Base-by-base conservation (phyloP, 2,888 invertebrate species). In the Nipponacmea schrenckii region DNA sequence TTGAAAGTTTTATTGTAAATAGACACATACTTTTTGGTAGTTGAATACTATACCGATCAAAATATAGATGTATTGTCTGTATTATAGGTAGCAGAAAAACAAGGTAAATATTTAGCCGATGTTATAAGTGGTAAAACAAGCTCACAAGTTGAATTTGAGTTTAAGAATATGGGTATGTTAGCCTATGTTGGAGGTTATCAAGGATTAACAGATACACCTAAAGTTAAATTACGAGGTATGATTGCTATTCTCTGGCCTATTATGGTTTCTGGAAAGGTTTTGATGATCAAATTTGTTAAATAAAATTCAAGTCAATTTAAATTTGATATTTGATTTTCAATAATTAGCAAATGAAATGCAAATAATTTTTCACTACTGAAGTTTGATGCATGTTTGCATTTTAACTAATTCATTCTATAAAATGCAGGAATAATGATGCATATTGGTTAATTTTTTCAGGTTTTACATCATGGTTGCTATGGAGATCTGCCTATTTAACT, bases 401-500 rank as follows among this genome's bases (percentile, higher is more conserved):
- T 31, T 31, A 31, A n/a, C n/a, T n/a, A n/a, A n/a, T n/a, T n/a
- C n/a, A n/a, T n/a, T n/a, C n/a, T n/a, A n/a, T n/a, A n/a, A n/a
- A n/a, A n/a, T n/a, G n/a, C n/a, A n/a, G n/a, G n/a, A n/a, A n/a
- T n/a, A n/a, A n/a, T n/a, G n/a, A n/a, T n/a, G n/a, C 31, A 31
- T 8, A 39, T 39, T 39, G 4, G 39, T 48, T 14, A 27, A 2
- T 62, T 26, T 48, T 73, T 80, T 62, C 79, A 89, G 89, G 89
- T 56, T 85, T 88, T 68, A 82, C 86, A 0, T 89, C 89, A 1
- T 90, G 89, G 89, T 80, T 90, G 69, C 80, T 90, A 2, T 90
- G 90, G 90, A 74, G 90, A 44, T 90, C 90, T 8, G 90, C 89
- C 14, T 90, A 90, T 76, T 76, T 90, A 70, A 90, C 90, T 15